A percentile compares a stretch with the other conserved stretches of the same genome.
phyloP scores from a whole-genome alignment of 2,888 invertebrate species.

The Amitus sp. region DNA sequence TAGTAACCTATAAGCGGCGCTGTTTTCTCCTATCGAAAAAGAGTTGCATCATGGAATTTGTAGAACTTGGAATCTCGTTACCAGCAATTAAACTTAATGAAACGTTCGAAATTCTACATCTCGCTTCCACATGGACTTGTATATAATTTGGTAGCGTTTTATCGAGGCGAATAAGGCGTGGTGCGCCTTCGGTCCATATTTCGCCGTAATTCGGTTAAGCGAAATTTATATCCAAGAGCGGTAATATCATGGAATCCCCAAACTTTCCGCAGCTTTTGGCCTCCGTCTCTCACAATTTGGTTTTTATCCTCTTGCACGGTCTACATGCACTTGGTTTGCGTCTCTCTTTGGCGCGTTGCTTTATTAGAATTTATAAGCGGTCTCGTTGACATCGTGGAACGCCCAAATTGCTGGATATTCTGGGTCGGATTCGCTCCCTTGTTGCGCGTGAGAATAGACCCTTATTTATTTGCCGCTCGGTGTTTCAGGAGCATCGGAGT shows the following conservation, averaged over 20 bases:
- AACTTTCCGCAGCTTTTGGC: slow-evolving; percentile 16
- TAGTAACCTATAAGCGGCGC: no score
- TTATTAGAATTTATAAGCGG: slow-evolving; percentile 65
- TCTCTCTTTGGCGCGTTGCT: slow-evolving; percentile 43
- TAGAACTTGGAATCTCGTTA: background rate
- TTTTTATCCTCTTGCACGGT: slow-evolving; percentile 29
- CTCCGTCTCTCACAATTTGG: slow-evolving; percentile 40
- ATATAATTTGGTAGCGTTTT: slow-evolving; percentile 53
- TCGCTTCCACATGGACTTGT: slow-evolving; percentile 6
- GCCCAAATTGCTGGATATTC: slow-evolving; percentile 58
- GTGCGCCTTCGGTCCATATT: slow-evolving; percentile 57
- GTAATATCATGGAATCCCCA: slow-evolving; percentile 46
- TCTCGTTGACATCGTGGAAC: slow-evolving; percentile 58
- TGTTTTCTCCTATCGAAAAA: no score
- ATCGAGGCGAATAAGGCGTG: slow-evolving; percentile 58
- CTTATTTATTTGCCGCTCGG: slow-evolving; percentile 58
- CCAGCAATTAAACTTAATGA: slow-evolving; percentile 5
- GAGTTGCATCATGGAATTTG: background rate
- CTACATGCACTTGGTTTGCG: slow-evolving; percentile 28
- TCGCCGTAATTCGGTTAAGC: slow-evolving; percentile 63
- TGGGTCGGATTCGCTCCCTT: slow-evolving; percentile 33
- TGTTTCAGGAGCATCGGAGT: slow-evolving; percentile 29
- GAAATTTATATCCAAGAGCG: slow-evolving; percentile 61
- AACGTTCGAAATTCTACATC: background rate
- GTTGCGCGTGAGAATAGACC: slow-evolving; percentile 35